Evolutionary conservation across 2,888 invertebrate genomes (phyloP).

Genomic region (Dexiosoma caninum): DNA sequence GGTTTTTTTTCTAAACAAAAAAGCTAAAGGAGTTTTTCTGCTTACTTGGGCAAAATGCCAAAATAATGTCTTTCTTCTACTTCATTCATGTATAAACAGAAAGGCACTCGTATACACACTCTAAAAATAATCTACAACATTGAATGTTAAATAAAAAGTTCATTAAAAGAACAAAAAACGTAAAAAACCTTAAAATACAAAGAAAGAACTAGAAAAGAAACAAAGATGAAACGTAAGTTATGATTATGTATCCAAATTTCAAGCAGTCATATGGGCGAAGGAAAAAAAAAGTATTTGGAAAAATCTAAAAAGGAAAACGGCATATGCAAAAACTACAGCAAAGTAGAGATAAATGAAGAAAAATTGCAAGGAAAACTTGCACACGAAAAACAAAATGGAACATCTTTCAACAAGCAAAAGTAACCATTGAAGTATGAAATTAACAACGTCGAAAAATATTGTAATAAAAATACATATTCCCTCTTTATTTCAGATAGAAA

Average conservation of each 20-base stretch:
- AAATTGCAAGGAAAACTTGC: neutral
- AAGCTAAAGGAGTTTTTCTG: slow-evolving; percentile 52
- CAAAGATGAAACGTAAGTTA: slow-evolving; percentile 58
- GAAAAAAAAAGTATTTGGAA: neutral
- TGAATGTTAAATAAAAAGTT: slow-evolving; percentile 58
- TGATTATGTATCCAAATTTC: slow-evolving; percentile 52
- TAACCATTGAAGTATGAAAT: slow-evolving; percentile 74
- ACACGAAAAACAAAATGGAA: neutral
- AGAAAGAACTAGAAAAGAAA: slow-evolving; percentile 18
- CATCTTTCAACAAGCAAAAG: slow-evolving; percentile 66
- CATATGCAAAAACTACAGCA: slow-evolving; percentile 42
- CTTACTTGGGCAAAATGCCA: slow-evolving; percentile 64
- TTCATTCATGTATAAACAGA: slow-evolving; percentile 41
- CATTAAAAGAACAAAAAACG: slow-evolving; percentile 50
- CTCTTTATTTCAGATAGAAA: too few relatives aligned
- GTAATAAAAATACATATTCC: slow-evolving; percentile 31
- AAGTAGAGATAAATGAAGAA: neutral
- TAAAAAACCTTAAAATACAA: neutral
- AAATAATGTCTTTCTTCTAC: slow-evolving; percentile 58
- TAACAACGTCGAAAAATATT: slow-evolving; percentile 71
- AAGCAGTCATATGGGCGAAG: slow-evolving; percentile 44
- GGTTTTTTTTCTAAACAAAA: neutral
- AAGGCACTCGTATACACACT: slow-evolving; percentile 7
- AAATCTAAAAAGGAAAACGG: slow-evolving; percentile 22
- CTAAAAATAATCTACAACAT: slow-evolving; percentile 28